Evolutionary conservation across 2,888 invertebrate species (phyloP), one percentile per base, ranked within the genome.

Genomic region (Invenusta paracnida): DNA sequence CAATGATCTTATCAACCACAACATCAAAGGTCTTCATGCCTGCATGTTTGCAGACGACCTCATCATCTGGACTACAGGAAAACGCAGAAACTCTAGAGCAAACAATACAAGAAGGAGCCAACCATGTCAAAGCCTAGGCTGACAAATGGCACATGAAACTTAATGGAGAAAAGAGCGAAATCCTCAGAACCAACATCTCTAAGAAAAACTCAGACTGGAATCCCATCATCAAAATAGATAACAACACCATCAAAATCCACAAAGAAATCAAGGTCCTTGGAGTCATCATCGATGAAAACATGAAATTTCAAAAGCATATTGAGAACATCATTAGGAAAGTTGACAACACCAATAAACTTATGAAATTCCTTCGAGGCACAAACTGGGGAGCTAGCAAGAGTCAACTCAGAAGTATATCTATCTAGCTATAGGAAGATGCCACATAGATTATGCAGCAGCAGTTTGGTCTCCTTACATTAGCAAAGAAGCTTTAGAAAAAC

Each of bases 341-440:
- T 48, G 48, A n/a, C n/a, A n/a, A n/a, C n/a, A n/a, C n/a, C 73
- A 73, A 73, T 73, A 23, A 73, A 73, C 73, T 73, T 23, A 23
- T 5, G 25, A 73, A 73, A 13, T 73, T 13, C 11, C 11, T 23
- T 2, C 5, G 17, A 73, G 11, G 25, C 5, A 73, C 17, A 2
- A n/a, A n/a, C n/a, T n/a, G n/a, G n/a, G n/a, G n/a, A n/a, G n/a
- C n/a, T n/a, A n/a, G n/a, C n/a, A n/a, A n/a, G n/a, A n/a, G n/a
- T n/a, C n/a, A n/a, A n/a, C n/a, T n/a, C n/a, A n/a, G 73, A 73
- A 13, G 73, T 25, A 73, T 73, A 73, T n/a, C n/a, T n/a, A 73
- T 23, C 25, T 73, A 13, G 11, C 73, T 73, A 5, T 73, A 25
- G 5, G 2, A 13, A 13, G 25, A 5, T 73, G n/a, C n/a, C n/a